Conservation (phyloP, 2,797 vertebrate genomes). For the Huso huso region DNA sequence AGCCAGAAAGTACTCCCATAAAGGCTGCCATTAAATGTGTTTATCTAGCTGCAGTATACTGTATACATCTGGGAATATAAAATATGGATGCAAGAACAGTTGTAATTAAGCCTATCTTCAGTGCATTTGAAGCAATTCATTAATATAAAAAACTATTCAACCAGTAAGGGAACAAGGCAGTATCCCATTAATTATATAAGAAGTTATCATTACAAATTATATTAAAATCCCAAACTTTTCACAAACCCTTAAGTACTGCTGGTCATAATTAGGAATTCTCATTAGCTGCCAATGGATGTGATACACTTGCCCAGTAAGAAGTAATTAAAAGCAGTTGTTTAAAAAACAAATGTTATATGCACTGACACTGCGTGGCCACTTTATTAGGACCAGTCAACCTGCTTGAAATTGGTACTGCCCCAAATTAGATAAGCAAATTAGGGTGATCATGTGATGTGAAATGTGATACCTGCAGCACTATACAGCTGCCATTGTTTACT, state of each 20-base stretch:
- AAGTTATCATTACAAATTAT: constrained; percentile 40
- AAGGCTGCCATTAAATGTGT: constrained; percentile 60
- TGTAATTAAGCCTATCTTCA: constrained; percentile 68
- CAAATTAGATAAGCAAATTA: too few species aligned
- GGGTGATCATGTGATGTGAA: too few species aligned
- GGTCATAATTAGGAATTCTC: constrained; percentile 51
- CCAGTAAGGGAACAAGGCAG: constrained; percentile 42
- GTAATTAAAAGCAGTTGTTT: constrained; percentile 41
- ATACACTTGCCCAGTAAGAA: constrained; percentile 38
- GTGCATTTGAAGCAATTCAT: constrained; percentile 67
- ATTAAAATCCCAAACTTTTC: constrained; percentile 49
- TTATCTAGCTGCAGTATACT: constrained; percentile 56
- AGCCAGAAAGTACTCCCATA: constrained; percentile 60
- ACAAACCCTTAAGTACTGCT: constrained; percentile 44
- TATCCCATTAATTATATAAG: constrained; percentile 44
- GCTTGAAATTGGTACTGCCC: too few species aligned
- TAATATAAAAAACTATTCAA: constrained; percentile 53
- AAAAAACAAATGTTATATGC: too few species aligned
- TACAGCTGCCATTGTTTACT: too few species aligned
- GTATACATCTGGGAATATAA: constrained; percentile 56
- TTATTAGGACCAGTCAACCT: too few species aligned
- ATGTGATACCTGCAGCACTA: too few species aligned
- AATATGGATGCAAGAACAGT: constrained; percentile 56
- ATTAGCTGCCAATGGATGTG: constrained; percentile 37
- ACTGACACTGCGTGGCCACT: too few species aligned